Conservation (phyloP, 2,888 invertebrate genomes). For the Rhingia campestris region DNA sequence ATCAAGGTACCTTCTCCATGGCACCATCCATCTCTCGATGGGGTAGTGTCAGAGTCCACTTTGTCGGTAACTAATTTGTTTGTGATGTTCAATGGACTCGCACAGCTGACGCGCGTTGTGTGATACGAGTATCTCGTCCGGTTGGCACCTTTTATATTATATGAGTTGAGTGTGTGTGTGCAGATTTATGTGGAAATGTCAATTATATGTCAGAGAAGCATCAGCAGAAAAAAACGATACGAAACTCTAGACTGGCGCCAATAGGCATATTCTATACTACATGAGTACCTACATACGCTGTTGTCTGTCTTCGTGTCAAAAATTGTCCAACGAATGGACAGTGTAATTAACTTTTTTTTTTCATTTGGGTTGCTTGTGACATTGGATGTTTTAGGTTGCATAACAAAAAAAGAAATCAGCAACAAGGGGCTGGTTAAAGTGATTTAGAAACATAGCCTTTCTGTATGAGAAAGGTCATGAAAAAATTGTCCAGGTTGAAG, state of each 20-base stretch:
- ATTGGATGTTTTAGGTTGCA: constrained; percentile 20
- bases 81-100: constrained; percentile 42
- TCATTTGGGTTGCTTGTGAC: background rate
- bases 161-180: constrained; percentile 9
- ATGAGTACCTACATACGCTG: constrained; percentile 10
- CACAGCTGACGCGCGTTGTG: constrained; percentile 24
- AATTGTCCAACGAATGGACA: constrained; percentile 49
- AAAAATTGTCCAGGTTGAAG: constrained; percentile 22
- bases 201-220: constrained; percentile 43
- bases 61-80: constrained; percentile 55
- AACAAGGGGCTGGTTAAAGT: constrained; percentile 29
- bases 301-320: constrained; percentile 29
- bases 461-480: constrained; percentile 35
- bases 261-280: background rate
- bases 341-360: constrained; percentile 36
- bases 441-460: constrained; percentile 5
- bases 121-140: constrained; percentile 32
- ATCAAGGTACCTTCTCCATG: constrained; percentile 34
- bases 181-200: constrained; percentile 60
- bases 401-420: background rate
- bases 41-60: constrained; percentile 51
- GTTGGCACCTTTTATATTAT: constrained; percentile 57
- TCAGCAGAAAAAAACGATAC: constrained; percentile 3
- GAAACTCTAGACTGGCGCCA: constrained; percentile 58
- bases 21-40: background rate